phyloP scores from a whole-genome alignment of 2,113 vertebrate genomes.

The Lota lota region DNA sequence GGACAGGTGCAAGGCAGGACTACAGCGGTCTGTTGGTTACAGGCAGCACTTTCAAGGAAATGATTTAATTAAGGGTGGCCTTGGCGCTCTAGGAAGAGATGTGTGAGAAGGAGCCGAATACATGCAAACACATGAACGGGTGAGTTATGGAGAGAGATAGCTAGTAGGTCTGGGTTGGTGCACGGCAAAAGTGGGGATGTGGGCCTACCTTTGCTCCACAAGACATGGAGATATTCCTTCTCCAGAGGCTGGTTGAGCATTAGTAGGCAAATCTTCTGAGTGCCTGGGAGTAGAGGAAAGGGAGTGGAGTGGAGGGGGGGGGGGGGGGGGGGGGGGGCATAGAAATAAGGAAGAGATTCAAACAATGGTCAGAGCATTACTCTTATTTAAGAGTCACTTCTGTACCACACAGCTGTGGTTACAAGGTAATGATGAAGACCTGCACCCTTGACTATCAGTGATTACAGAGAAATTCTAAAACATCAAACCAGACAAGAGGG shows the following conservation, averaged over 20 bases:
- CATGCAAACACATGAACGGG: constrained; percentile 1
- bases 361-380: too few relatives aligned
- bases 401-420: too few relatives aligned
- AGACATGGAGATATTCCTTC: constrained; percentile 56
- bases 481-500: neutral
- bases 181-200: constrained; percentile 1
- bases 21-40: constrained; percentile 25
- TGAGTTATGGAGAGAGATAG: neutral
- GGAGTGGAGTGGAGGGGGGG: neutral
- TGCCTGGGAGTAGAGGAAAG: constrained; percentile 53
- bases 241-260: constrained; percentile 76
- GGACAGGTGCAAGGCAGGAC: neutral
- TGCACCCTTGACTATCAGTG: too few relatives aligned
- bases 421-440: too few relatives aligned
- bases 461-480: neutral
- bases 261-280: constrained; percentile 70
- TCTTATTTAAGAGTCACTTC: too few relatives aligned
- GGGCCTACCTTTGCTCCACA: constrained; percentile 77
- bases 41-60: constrained; percentile 5
- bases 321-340: neutral
- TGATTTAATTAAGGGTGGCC: constrained; percentile 10
- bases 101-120: constrained; percentile 7
- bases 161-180: constrained; percentile 15
- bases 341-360: neutral
- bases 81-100: too few relatives aligned